Evolutionary conservation across 2,797 vertebrate species (phyloP).

Genomic region (Chrysocyon brachyurus): DNA sequence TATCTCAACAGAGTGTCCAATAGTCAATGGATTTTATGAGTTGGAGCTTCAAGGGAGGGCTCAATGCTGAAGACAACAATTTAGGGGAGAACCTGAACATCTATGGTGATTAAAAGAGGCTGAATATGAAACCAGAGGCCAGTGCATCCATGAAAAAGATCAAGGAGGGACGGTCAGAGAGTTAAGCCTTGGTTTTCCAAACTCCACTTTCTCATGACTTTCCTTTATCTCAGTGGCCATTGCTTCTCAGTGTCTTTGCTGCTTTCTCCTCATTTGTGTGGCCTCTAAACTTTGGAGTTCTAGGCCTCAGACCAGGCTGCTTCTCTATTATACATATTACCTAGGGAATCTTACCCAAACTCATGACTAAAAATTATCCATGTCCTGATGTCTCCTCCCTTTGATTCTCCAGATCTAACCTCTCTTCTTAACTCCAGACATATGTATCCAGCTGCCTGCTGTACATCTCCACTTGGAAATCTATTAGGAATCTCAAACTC

Average conservation of each 20-base stretch:
- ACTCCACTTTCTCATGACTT: background rate
- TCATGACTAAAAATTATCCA: background rate
- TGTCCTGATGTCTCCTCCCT: background rate
- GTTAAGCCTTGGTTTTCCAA: slow-evolving; percentile 40
- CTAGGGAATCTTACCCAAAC: background rate
- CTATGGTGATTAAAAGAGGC: background rate
- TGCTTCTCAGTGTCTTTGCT: slow-evolving; percentile 16
- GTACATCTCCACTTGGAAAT: background rate
- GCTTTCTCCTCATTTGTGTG: slow-evolving; percentile 47
- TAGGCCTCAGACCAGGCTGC: background rate
- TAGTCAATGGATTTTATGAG: slow-evolving; percentile 50
- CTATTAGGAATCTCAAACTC: slow-evolving; percentile 43
- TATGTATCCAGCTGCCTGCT: background rate
- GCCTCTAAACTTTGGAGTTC: background rate
- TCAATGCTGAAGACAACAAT: slow-evolving; percentile 52
- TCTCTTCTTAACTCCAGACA: slow-evolving; percentile 20
- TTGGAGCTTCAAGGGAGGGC: slow-evolving; percentile 41
- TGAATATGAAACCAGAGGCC: slow-evolving; percentile 42
- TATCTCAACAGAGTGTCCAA: slow-evolving; percentile 12
- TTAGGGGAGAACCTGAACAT: slow-evolving; percentile 3
- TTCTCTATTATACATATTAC: background rate
- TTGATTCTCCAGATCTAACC: background rate
- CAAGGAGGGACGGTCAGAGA: background rate
- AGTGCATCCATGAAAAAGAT: slow-evolving; percentile 27
- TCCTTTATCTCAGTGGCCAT: background rate